Percentiles rank a stretch among this genome's conserved stretches.
Evolutionary conservation across 2,797 vertebrate species (phyloP).

Genomic region (Alca torda): DNA sequence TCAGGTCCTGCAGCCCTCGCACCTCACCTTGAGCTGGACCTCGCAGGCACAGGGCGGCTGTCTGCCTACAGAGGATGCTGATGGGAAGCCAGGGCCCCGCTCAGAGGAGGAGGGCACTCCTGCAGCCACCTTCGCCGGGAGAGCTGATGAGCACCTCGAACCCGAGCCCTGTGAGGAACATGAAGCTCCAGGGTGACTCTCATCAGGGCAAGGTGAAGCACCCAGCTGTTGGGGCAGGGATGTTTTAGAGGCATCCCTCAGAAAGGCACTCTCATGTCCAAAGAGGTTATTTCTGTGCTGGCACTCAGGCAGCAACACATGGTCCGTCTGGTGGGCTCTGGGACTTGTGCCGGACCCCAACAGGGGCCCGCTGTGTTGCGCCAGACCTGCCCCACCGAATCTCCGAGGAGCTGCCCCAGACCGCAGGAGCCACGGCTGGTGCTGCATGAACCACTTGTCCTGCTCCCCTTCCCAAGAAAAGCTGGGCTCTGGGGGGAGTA

Average conservation of each 20-base stretch:
- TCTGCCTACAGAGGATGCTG: rapidly evolving
- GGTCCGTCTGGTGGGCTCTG: background rate
- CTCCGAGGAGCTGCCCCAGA: background rate
- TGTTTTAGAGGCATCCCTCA: background rate
- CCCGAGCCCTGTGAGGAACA: rapidly evolving
- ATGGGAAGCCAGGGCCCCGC: background rate
- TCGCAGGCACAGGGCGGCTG: background rate
- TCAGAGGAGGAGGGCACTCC: rapidly evolving
- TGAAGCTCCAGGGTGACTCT: background rate
- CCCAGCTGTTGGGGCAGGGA: background rate
- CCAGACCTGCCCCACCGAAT: background rate
- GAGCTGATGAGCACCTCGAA: background rate
- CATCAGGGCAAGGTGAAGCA: rapidly evolving
- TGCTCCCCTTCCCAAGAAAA: background rate
- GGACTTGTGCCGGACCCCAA: background rate
- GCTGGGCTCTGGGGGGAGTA: background rate
- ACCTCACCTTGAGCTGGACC: conserved; percentile 16
- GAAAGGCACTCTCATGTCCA: background rate
- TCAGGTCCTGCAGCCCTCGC: background rate
- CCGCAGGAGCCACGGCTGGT: background rate
- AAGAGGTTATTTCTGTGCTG: background rate
- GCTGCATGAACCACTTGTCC: background rate
- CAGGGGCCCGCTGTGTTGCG: rapidly evolving
- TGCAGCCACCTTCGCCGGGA: background rate
- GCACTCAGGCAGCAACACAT: rapidly evolving